Base-by-base conservation (phyloP, 2,113 vertebrate genomes). In the Reinhardtius hippoglossoides region DNA sequence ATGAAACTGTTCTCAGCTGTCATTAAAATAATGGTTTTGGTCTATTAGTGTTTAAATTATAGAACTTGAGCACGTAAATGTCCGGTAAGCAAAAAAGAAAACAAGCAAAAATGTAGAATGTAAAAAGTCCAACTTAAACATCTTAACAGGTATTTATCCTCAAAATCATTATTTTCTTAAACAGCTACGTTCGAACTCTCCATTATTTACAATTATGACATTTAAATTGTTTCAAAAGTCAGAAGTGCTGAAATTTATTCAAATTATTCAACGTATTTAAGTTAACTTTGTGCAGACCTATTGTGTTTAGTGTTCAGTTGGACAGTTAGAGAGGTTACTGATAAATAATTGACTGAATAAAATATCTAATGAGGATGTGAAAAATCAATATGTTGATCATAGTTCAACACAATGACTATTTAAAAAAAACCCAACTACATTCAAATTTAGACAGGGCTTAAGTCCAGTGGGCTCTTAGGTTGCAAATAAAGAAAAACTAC, bases 1-100 rank as follows among this genome's bases (percentile, higher is more conserved):
- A 64, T 59, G 20, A 46, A 74, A 24, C 1, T 58, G 55, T 2
- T 54, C 61, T 60, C 44, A 52, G 68, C 20, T 73, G 31, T 46
- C 40, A 60, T 27, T 10, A 14, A 57, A 76, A 40, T 24, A 23
- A 59, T 24, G 10, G 10, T 15, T 40, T 48, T 10, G 18, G 4
- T n/a, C 18, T 20, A 23, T 40, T 9, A 63, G 1, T 7, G 65
- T 1, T 42, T 20, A 35, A 8, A 13, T 4, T 7, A 26, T 4
- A 31, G 2, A 10, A 15, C 12, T 20, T 15, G 1, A 9, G 14
- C 21, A 71, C 7, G 14, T 6, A 5, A 42, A 2, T 46, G 16
- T 56, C 14, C 1, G 31, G 2, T 44, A 26, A 60, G 9, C 13
- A 18, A 23, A 42, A 0, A 12, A 54, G 40, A 31, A 31, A 9